These are phyloP conservation scores for Oceanites oceanicus DNA, from an alignment of 2,113 vertebrate species.

Conservation along the genomic window DNA sequence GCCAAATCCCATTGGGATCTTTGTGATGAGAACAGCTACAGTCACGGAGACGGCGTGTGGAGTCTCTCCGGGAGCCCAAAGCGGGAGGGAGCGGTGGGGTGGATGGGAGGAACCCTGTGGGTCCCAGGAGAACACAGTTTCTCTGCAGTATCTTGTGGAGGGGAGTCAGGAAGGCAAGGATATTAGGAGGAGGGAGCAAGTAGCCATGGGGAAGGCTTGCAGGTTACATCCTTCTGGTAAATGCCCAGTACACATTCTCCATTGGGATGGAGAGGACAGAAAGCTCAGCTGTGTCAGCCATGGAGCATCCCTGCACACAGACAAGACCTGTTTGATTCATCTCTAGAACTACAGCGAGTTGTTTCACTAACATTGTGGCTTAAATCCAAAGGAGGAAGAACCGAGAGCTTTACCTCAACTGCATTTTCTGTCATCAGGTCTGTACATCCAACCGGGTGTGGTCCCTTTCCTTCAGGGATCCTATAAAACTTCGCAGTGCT, in stretches of 20 bases:
- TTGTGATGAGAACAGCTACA: background rate
- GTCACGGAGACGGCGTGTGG: rapidly evolving
- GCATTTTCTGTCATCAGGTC: constrained; percentile 90
- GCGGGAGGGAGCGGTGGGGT: background rate
- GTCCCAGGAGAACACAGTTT: background rate
- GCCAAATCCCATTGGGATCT: background rate
- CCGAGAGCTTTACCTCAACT: constrained; percentile 65
- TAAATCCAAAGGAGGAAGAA: background rate
- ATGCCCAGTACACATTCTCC: background rate
- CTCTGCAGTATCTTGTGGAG: background rate
- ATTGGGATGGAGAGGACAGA: rapidly evolving
- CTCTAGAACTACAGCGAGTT: background rate
- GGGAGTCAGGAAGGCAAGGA: background rate
- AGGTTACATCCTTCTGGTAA: background rate
- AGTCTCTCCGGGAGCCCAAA: background rate
- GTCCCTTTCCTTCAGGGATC: constrained; percentile 87
- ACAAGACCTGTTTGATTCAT: background rate
- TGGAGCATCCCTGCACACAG: background rate
- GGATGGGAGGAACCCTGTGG: background rate
- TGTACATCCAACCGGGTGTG: constrained; percentile 84
- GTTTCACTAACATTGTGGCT: background rate
- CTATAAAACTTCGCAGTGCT: constrained; percentile 62
- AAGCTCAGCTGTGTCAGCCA: background rate
- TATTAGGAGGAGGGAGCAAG: background rate
- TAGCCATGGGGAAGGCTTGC: background rate